Evolutionary conservation across 37 sponge, comb jelly and placozoan species (phyloP), one percentile per base, ranked within the genome.

Genomic region (Eunapius fragilis): DNA sequence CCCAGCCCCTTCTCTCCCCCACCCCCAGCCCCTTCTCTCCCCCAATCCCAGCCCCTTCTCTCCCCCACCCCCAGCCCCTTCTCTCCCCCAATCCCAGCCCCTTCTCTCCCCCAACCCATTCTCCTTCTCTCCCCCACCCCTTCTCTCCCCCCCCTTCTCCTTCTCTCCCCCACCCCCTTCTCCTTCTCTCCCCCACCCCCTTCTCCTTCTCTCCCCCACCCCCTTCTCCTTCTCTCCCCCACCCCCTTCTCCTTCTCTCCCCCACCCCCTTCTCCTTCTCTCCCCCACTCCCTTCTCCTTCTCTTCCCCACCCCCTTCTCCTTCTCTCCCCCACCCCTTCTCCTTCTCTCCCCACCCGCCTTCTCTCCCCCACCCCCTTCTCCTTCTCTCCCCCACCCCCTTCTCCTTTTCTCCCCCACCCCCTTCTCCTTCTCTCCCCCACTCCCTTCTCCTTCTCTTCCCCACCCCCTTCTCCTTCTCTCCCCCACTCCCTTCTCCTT

Each of bases 311-410:
- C 9, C 58, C 58, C 14, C 14, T 11, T 58, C 17, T 41, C 58
- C 58, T 58, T 17, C 2, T 17, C 58, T 17, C 17, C 14, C 58
- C 14, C 1, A 17, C 22, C 6, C 6, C 58, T 17, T 12, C 33
- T 94, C 97, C 93, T 72, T 87, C 72, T 94, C 76, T 92, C 22
- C 6, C 14, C 58, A 2, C 14, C 58, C 17, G 19, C 58, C 6
- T 58, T 19, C 17, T 11, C 58, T 58, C 58, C 58, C 58, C 1
- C 14, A 58, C 17, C 58, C 58, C n/a, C n/a, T n/a, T n/a, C n/a
- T n/a, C 58, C 22, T 2, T 58, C 1, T 19, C 58, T 19, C 34
- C 33, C 32, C 75, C 75, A 34, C 3, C 75, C 33, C 4, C 6
- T 12, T 5, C 75, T 26, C 34, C n/a, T n/a, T n/a, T n/a, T 9